phyloP scores from a whole-genome alignment of 2,113 vertebrate species.

The Clarias gariepinus region DNA sequence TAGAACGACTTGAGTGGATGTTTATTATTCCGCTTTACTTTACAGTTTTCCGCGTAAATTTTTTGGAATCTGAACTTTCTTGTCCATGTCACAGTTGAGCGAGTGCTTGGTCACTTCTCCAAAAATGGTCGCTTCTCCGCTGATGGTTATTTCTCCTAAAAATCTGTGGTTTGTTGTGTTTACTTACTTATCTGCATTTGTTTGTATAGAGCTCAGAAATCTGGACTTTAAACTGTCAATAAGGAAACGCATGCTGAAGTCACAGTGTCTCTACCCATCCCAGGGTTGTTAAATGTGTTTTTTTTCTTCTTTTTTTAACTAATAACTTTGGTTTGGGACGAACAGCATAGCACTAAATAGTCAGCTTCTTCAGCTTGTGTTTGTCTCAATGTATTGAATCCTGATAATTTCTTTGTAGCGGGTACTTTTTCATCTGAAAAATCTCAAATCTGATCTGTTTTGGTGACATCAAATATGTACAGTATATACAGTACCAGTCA shows the following conservation, averaged over 20 bases:
- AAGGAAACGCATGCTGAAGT: neutral
- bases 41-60: neutral
- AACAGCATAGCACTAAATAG: too few species aligned
- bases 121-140: neutral
- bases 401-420: neutral
- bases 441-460: neutral
- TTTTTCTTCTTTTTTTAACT: neutral
- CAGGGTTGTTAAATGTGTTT: neutral
- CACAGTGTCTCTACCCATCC: neutral
- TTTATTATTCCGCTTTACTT: neutral
- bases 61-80: neutral
- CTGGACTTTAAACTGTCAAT: constrained; percentile 44
- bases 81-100: neutral
- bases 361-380: neutral
- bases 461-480: neutral
- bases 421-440: neutral
- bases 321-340: neutral
- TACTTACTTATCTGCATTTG: neutral
- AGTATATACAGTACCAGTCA: too few species aligned
- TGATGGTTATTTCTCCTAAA: neutral
- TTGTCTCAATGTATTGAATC: neutral
- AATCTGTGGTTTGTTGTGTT: neutral
- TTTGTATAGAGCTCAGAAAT: constrained; percentile 30
- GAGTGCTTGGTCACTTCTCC: neutral
- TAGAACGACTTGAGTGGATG: too few species aligned